A percentile compares a stretch with the other conserved stretches of the same genome.
phyloP scores from a whole-genome alignment of 37 sponge, comb jelly and placozoan genomes.

The Spongia lamella region DNA sequence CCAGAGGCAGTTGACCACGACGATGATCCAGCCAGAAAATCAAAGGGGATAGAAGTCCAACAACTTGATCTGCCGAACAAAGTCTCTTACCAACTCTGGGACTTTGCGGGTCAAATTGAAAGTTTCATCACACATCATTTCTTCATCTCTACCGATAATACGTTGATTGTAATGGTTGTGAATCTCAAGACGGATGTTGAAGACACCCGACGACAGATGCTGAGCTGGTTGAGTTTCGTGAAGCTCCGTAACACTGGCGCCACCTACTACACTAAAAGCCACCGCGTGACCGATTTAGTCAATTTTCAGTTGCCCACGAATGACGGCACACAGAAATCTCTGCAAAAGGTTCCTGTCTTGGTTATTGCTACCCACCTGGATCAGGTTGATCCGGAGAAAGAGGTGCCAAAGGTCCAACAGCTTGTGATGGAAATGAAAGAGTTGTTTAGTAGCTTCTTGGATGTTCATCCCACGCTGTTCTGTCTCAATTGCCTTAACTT shows the following conservation, averaged over 20 bases:
- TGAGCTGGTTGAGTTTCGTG: slow-evolving; percentile 72
- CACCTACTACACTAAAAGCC: not conserved
- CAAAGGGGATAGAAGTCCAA: slow-evolving; percentile 66
- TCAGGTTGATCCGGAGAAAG: not conserved
- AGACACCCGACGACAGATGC: slow-evolving; percentile 20
- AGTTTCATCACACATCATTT: slow-evolving; percentile 74
- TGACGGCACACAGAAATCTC: not conserved
- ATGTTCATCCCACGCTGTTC: slow-evolving; percentile 40
- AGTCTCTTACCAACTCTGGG: slow-evolving; percentile 67
- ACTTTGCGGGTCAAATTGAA: slow-evolving; percentile 81
- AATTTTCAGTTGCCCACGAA: not conserved
- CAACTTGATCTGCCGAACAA: slow-evolving; percentile 41
- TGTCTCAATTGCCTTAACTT: slow-evolving; percentile 62
- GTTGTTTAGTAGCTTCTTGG: slow-evolving; percentile 51
- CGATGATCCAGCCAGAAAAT: slow-evolving; percentile 22
- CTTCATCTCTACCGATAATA: slow-evolving; percentile 77
- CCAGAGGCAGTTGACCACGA: slow-evolving; percentile 17
- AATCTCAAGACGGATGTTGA: slow-evolving; percentile 43
- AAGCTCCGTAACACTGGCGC: slow-evolving; percentile 73
- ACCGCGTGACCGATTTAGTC: not conserved
- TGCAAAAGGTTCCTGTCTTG: slow-evolving; percentile 68
- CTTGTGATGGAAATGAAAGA: slow-evolving; percentile 43
- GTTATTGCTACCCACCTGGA: slow-evolving; percentile 78
- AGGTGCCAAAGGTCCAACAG: slow-evolving; percentile 16
- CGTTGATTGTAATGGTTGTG: slow-evolving; percentile 55